phyloP scores from a whole-genome alignment of 1,140 invertebrate species.

The Heliconius hewitsoni region DNA sequence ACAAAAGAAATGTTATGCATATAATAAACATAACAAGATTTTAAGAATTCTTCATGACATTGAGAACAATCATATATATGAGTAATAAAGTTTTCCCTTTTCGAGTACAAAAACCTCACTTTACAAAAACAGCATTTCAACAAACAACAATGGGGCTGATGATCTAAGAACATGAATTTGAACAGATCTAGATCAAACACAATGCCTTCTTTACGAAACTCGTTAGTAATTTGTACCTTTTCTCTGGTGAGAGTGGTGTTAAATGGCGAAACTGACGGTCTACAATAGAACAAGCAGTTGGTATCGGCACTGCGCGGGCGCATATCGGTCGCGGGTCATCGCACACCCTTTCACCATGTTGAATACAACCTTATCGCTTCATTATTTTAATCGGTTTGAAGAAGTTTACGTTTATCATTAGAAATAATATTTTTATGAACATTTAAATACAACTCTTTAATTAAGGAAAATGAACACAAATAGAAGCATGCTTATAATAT shows the following conservation, averaged over 20 bases:
- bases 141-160: conserved; percentile 50
- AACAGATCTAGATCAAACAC: conserved; percentile 73
- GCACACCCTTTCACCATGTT: conserved; percentile 66
- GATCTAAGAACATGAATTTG: conserved; percentile 47
- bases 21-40: not conserved
- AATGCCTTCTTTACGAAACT: conserved; percentile 75
- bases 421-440: not conserved
- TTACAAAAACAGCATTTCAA: conserved; percentile 37
- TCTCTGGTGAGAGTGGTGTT: conserved; percentile 71
- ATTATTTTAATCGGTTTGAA: conserved; percentile 10
- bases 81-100: conserved; percentile 13
- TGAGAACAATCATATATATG: not conserved
- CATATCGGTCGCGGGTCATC: conserved; percentile 64
- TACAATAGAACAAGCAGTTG: conserved; percentile 63
- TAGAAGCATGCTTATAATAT: not conserved
- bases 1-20: not conserved
- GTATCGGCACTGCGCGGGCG: conserved; percentile 46
- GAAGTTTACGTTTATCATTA: not conserved
- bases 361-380: not conserved
- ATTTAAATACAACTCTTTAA: not conserved
- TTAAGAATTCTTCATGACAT: not conserved
- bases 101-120: not conserved
- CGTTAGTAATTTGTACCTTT: conserved; percentile 69
- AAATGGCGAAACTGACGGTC: conserved; percentile 68
- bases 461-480: not conserved